Conservation (phyloP, 2,113 vertebrate species). For the Grammomys surdaster region DNA sequence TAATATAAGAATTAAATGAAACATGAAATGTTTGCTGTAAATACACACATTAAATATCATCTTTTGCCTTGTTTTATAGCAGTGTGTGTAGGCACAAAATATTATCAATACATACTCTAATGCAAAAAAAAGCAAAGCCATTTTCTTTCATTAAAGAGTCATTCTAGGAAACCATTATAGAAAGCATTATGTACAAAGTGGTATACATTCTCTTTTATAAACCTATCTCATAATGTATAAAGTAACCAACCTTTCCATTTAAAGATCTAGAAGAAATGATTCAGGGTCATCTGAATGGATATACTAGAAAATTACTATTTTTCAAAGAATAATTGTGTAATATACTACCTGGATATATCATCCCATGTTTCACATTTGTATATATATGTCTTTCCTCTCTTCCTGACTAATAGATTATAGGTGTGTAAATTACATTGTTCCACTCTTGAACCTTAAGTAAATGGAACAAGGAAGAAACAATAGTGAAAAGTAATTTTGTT, state of each 20-base stretch:
- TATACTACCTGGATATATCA: neutral
- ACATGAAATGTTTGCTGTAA: neutral
- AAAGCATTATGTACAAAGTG: neutral
- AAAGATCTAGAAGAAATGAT: neutral
- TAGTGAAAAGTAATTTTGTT: neutral
- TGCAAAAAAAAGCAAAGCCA: neutral
- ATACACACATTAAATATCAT: neutral
- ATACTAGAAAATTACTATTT: neutral
- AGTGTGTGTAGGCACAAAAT: neutral
- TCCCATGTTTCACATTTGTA: neutral
- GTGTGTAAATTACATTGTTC: neutral
- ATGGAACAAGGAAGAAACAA: neutral
- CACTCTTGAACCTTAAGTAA: neutral
- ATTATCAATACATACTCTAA: neutral
- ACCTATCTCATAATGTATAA: neutral
- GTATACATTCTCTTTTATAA: slow-evolving; percentile 11
- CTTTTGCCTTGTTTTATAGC: slow-evolving; percentile 16
- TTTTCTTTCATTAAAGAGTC: slow-evolving; percentile 10
- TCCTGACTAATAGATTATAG: neutral
- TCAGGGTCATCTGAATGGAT: neutral
- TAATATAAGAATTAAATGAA: neutral
- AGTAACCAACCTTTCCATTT: neutral
- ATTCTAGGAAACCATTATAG: neutral
- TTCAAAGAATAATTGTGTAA: neutral
- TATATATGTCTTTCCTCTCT: neutral